Evolutionary conservation across 1,140 invertebrate species (phyloP), one percentile per base, ranked within the genome.

Genomic region (Drosophila littoralis): DNA sequence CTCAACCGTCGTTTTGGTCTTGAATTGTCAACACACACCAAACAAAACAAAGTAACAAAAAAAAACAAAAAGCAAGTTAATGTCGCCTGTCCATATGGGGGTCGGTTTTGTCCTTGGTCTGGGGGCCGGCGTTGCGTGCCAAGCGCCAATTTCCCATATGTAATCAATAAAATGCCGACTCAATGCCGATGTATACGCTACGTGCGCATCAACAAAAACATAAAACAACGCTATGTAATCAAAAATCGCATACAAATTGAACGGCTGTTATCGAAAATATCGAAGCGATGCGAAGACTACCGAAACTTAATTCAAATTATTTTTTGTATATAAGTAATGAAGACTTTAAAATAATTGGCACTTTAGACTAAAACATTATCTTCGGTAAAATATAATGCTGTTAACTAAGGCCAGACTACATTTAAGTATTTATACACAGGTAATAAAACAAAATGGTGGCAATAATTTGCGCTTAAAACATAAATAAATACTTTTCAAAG

Each of bases 101-200:
- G 65, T 68, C 46, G 59, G 32, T 70, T 9, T 67, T 83, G 83
- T 89, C 83, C 83, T 88, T 88, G 83, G 80, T 46, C 71, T 88
- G 76, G 77, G 73, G 83, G 84, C 76, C 83, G 77, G 83, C 79
- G 46, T 72, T 51, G 73, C 82, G 73, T 75, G 72, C 71, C 57
- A 69, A 61, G 51, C 50, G 71, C 58, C 65, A 61, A 57, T 75
- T 75, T 65, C 59, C 59, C 71, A 75, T 64, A 66, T 68, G 64
- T 65, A 77, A 77, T 77, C 75, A 77, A 77, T 77, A 77, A 74
- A 69, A 61, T 46, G 57, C 71, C 71, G 65, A 61, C 65, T 74
- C 70, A 72, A 72, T 68, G 64, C 64, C 70, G 64, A 55, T 43
- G 36, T 13, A 45, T 42, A 45, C 68, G 59, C 55, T 35, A n/a